These are phyloP conservation scores for Lophura nycthemera DNA, from an alignment of 2,113 vertebrate genomes.

Conservation along the genomic window DNA sequence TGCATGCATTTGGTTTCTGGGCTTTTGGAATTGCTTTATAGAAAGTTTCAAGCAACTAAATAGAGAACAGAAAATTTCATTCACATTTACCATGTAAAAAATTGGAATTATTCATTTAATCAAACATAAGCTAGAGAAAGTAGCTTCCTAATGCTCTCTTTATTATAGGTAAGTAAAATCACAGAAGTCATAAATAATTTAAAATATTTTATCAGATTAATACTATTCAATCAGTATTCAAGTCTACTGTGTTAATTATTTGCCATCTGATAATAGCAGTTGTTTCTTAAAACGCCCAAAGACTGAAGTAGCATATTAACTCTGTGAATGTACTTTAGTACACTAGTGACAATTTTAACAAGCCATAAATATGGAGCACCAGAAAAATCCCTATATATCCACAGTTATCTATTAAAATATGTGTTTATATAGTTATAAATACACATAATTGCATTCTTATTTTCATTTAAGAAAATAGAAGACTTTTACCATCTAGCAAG, in stretches of 20 bases:
- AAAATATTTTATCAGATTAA: background rate
- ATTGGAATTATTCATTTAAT: background rate
- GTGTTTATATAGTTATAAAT: background rate
- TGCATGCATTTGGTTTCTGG: background rate
- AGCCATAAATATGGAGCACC: background rate
- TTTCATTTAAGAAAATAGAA: slow-evolving; percentile 5
- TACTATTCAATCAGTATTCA: background rate
- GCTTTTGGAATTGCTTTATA: background rate
- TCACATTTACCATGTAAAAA: background rate
- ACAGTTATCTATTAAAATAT: background rate
- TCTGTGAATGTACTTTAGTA: background rate
- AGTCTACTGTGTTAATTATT: background rate
- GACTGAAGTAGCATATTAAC: background rate
- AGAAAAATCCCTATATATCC: background rate
- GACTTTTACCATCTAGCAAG: background rate
- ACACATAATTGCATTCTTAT: background rate
- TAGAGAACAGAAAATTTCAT: background rate
- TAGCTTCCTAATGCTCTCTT: background rate
- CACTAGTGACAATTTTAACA: background rate
- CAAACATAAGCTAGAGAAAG: background rate
- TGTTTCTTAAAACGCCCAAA: background rate
- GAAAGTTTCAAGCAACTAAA: background rate
- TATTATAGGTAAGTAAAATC: background rate
- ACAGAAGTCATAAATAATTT: background rate
- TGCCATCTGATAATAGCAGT: background rate